Evolutionary conservation across 2,888 invertebrate species (phyloP).

Genomic region (Dorcus parallelipipedus): DNA sequence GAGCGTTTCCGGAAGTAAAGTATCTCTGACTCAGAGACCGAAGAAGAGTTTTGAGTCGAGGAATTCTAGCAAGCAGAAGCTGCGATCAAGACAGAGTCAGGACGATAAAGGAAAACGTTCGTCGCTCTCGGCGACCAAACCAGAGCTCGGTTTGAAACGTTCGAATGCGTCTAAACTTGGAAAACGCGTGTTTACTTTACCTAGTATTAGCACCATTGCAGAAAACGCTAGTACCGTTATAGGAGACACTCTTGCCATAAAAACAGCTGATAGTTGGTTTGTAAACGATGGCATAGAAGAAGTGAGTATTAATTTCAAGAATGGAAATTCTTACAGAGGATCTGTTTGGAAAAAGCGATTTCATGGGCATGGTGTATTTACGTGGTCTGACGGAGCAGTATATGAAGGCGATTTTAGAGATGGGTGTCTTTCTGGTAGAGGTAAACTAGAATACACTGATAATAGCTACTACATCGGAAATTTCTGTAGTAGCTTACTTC

Average conservation of each 20-base stretch:
- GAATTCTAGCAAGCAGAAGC: too few species aligned
- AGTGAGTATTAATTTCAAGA: conserved; percentile 54
- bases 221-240: background rate
- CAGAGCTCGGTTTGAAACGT: too few species aligned
- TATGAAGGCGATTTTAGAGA: conserved; percentile 59
- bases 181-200: too few species aligned
- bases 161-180: too few species aligned
- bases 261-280: conserved; percentile 9
- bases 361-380: conserved; percentile 58
- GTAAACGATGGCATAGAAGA: conserved; percentile 43
- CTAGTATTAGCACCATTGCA: background rate
- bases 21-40: conserved; percentile 13
- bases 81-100: too few species aligned
- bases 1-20: conserved; percentile 18
- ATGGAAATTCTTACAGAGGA: conserved; percentile 58
- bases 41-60: background rate
- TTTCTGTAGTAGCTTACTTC: conserved; percentile 55
- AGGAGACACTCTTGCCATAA: too few species aligned
- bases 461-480: conserved; percentile 58
- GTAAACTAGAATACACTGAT: conserved; percentile 55
- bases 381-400: conserved; percentile 57
- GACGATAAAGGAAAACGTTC: too few species aligned
- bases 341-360: conserved; percentile 54
- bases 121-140: too few species aligned
- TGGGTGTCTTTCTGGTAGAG: conserved; percentile 56